Evolutionary conservation across 2,113 vertebrate genomes (phyloP).

Genomic region (Alligator sinensis): DNA sequence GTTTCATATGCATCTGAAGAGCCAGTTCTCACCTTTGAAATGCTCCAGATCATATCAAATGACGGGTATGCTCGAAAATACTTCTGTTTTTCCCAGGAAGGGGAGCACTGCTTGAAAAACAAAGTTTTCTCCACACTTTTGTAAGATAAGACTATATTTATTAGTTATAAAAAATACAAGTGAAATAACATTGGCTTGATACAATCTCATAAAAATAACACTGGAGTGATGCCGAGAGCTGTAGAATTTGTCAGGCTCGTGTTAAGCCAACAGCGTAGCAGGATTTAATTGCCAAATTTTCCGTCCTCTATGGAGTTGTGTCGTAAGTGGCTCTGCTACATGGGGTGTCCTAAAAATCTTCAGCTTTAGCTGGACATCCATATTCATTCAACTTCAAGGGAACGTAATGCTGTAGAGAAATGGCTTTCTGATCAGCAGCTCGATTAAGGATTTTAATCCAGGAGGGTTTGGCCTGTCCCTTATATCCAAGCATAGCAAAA

Average conservation of each 20-base stretch:
- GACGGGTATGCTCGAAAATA: background rate
- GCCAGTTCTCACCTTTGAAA: background rate
- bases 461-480: slow-evolving; percentile 51
- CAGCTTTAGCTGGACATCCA: background rate
- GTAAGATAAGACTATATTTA: slow-evolving; percentile 46
- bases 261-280: background rate
- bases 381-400: slow-evolving; percentile 57
- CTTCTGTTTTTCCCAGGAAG: background rate
- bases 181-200: background rate
- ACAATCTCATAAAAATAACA: background rate
- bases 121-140: background rate
- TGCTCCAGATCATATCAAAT: background rate
- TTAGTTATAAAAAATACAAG: slow-evolving; percentile 24
- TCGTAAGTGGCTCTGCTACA: background rate
- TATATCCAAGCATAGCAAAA: slow-evolving; percentile 62
- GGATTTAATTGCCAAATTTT: background rate
- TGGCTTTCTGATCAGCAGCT: slow-evolving; percentile 33
- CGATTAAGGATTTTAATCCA: slow-evolving; percentile 65
- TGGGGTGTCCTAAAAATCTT: background rate
- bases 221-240: background rate
- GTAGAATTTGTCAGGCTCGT: background rate
- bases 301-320: background rate
- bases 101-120: slow-evolving; percentile 9
- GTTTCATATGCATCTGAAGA: background rate
- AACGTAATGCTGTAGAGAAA: slow-evolving; percentile 52